Conservation (phyloP, 1,140 invertebrate genomes). For the Bursaphelenchus mucronatus region DNA sequence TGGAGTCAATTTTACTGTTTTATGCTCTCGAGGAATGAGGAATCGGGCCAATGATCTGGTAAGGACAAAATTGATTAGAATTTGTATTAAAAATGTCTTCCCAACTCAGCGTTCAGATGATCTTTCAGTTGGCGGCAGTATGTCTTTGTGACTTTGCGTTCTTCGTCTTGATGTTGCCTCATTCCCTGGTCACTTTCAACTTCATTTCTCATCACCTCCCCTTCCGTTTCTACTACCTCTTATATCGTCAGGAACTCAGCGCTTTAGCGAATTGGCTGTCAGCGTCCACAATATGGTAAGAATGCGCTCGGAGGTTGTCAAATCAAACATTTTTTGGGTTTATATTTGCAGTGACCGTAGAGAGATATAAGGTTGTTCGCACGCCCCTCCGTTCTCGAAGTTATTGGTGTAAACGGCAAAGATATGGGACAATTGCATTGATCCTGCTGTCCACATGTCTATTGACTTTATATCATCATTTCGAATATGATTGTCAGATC, state of each 20-base stretch:
- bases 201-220: conserved; percentile 35
- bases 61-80: conserved; percentile 15
- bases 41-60: conserved; percentile 60
- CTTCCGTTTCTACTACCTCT: conserved; percentile 50
- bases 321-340: conserved; percentile 40
- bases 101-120: not conserved
- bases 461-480: conserved; percentile 53
- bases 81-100: conserved; percentile 11
- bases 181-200: conserved; percentile 51
- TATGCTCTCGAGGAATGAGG: conserved; percentile 53
- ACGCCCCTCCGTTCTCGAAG: conserved; percentile 52
- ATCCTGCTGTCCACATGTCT: conserved; percentile 52
- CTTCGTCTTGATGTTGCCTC: conserved; percentile 52
- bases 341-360: conserved; percentile 60
- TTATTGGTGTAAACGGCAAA: conserved; percentile 49
- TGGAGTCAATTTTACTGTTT: conserved; percentile 52
- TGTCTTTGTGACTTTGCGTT: conserved; percentile 55
- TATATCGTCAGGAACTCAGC: conserved; percentile 50
- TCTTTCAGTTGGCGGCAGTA: conserved; percentile 56
- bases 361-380: conserved; percentile 53
- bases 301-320: conserved; percentile 5
- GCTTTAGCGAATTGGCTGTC: conserved; percentile 58
- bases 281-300: conserved; percentile 53
- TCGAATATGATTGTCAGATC: conserved; percentile 59
- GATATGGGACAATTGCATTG: conserved; percentile 36